phyloP scores from a whole-genome alignment of 2,797 vertebrate species.

The Smutsia gigantea region DNA sequence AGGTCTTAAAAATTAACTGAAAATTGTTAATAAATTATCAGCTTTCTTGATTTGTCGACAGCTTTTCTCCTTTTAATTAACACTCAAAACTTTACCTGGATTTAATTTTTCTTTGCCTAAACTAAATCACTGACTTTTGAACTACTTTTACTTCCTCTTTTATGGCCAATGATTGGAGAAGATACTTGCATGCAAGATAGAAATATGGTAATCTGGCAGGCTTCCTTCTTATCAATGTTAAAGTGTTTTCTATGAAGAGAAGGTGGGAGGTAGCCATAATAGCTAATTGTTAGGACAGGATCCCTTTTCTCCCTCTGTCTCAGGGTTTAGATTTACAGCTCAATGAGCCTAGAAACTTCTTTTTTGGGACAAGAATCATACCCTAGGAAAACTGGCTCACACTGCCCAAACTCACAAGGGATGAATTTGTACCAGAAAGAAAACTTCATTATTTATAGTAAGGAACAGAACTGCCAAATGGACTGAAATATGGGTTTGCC shows the following conservation, averaged over 20 bases:
- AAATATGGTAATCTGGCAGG: slow-evolving; percentile 28
- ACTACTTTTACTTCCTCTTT: slow-evolving; percentile 15
- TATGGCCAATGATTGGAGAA: neutral
- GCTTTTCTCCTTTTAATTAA: slow-evolving; percentile 43
- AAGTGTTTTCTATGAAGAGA: slow-evolving; percentile 29
- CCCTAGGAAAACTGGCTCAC: slow-evolving; percentile 14
- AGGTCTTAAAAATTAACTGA: neutral
- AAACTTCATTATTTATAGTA: slow-evolving; percentile 61
- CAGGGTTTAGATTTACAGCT: slow-evolving; percentile 23
- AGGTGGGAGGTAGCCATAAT: neutral
- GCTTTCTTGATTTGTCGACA: neutral
- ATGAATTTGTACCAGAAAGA: slow-evolving; percentile 45
- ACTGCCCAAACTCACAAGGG: slow-evolving; percentile 8
- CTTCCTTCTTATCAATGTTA: slow-evolving; percentile 14
- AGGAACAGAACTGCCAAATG: slow-evolving; percentile 52
- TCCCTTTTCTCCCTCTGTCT: neutral
- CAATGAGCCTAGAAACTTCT: neutral
- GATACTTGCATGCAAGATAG: neutral
- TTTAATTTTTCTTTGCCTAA: slow-evolving; percentile 39
- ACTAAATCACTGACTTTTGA: slow-evolving; percentile 11
- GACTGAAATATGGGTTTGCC: slow-evolving; percentile 42
- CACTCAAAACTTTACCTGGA: neutral
- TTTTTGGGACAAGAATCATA: slow-evolving; percentile 15
- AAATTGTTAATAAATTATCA: neutral
- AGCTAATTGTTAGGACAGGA: slow-evolving; percentile 35